Percentiles rank a stretch among this genome's conserved stretches.
These are phyloP conservation scores for Helarctos malayanus DNA, from an alignment of 2,797 vertebrate genomes.

Conservation along the genomic window DNA sequence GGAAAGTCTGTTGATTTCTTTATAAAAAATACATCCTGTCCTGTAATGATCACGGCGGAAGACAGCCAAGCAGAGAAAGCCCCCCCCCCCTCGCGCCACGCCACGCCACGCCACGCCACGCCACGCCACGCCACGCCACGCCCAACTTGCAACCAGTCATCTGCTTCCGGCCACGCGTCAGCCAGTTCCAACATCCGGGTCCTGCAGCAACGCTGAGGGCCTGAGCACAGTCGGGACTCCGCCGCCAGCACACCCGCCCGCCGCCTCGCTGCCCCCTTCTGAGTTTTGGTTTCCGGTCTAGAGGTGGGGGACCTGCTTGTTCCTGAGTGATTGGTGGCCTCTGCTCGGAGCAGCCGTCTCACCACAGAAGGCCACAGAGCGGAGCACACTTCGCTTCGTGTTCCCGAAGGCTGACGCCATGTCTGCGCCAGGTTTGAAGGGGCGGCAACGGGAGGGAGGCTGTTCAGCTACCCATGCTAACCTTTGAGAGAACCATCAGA, in stretches of 20 bases:
- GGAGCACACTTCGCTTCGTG: background rate
- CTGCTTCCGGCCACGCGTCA: background rate
- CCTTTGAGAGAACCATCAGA: background rate
- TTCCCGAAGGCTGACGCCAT: background rate
- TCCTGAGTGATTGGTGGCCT: background rate
- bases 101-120: no score
- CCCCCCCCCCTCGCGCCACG: no score
- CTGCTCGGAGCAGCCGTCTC: background rate
- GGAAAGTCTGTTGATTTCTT: background rate
- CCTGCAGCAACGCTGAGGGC: background rate
- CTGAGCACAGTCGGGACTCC: accelerated
- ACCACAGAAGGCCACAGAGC: background rate
- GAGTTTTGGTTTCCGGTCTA: background rate
- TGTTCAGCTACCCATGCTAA: background rate
- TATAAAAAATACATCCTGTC: background rate
- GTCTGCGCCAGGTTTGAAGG: background rate
- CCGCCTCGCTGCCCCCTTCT: background rate
- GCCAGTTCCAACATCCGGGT: background rate
- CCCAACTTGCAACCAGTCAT: background rate
- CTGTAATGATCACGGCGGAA: background rate
- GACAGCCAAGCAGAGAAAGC: background rate
- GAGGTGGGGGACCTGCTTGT: background rate
- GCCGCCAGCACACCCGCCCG: no score
- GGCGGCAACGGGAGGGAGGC: background rate
- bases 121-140: no score